These are phyloP conservation scores for Ciconia boyciana DNA, from an alignment of 2,113 vertebrate species.

Conservation along the genomic window DNA sequence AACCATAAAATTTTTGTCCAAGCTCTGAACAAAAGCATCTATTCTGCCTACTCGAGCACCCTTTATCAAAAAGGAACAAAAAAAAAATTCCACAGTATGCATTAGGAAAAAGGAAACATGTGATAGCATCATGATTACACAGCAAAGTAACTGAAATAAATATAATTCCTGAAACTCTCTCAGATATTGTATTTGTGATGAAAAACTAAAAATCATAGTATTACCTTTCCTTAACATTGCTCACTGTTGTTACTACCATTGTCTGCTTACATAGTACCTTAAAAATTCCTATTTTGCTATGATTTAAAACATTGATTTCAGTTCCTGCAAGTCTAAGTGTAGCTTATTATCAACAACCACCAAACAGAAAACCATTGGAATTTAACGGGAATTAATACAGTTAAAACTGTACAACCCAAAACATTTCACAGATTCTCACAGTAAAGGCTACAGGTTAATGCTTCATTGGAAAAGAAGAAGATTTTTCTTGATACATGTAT, in stretches of 20 bases:
- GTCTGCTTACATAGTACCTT: background rate
- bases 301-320: background rate
- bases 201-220: background rate
- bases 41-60: constrained; percentile 91
- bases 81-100: background rate
- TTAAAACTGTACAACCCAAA: background rate
- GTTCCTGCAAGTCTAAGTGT: background rate
- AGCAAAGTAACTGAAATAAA: background rate
- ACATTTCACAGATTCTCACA: background rate
- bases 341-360: background rate
- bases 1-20: constrained; percentile 99
- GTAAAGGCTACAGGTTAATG: background rate
- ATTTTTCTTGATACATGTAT: background rate
- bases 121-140: background rate
- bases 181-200: background rate
- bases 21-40: constrained; percentile 96
- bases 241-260: background rate
- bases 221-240: background rate
- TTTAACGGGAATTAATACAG: background rate
- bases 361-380: background rate
- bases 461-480: background rate
- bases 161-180: background rate
- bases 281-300: background rate
- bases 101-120: background rate
- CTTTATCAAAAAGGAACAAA: constrained; percentile 59